phyloP scores from a whole-genome alignment of 2,888 invertebrate species.

The Yponomeuta plumbellus region DNA sequence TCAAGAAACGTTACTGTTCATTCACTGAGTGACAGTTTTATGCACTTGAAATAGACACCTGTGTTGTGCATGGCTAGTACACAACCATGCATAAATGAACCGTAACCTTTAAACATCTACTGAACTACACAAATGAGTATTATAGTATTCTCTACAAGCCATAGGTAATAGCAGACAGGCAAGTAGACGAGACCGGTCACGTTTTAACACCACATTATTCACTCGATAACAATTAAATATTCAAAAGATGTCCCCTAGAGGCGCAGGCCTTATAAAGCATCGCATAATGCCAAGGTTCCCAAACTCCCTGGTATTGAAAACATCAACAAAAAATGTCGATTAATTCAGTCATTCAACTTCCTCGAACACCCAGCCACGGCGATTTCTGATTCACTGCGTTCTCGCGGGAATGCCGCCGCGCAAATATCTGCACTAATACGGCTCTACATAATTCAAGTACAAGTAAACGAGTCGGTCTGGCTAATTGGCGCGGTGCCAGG shows the following conservation, averaged over 20 bases:
- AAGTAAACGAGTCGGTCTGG: not conserved
- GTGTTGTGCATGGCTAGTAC: not conserved
- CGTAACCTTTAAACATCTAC: not conserved
- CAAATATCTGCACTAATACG: conserved; percentile 11
- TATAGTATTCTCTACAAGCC: not conserved
- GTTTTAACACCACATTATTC: conserved; percentile 3
- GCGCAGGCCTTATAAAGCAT: conserved; percentile 4
- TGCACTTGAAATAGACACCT: not conserved
- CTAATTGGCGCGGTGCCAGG: conserved; percentile 17
- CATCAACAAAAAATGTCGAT: not conserved
- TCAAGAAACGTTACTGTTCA: not conserved
- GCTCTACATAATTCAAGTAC: not conserved
- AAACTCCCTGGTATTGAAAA: not conserved
- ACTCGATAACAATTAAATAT: conserved; percentile 9
- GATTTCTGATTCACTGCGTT: not conserved
- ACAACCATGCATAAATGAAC: not conserved
- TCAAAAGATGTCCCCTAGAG: not conserved
- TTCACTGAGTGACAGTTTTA: not conserved
- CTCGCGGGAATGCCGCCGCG: not conserved
- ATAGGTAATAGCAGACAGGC: not conserved
- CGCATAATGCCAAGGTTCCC: not conserved
- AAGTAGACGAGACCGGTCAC: not conserved
- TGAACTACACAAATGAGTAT: not conserved
- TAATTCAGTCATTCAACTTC: conserved; percentile 13
- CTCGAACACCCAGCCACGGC: not conserved